Conservation (phyloP, 2,888 invertebrate genomes). For the Temnothorax rugatulus region DNA sequence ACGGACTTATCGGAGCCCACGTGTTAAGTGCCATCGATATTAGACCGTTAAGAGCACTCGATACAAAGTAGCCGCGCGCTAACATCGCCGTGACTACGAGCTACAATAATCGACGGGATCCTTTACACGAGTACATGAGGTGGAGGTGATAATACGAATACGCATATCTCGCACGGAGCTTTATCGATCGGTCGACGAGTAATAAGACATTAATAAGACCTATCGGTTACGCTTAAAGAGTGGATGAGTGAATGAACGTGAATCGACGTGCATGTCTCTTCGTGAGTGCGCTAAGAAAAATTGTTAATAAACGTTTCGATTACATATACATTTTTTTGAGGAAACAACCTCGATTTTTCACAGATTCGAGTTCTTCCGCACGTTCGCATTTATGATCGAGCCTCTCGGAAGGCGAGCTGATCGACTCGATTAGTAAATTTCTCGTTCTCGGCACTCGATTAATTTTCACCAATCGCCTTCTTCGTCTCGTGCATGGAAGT, state of each 20-base stretch:
- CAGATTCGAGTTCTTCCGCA: constrained; percentile 54
- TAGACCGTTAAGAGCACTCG: constrained; percentile 44
- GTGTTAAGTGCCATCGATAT: constrained; percentile 15
- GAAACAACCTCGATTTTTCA: constrained; percentile 45
- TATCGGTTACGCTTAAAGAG: constrained; percentile 30
- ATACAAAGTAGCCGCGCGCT: constrained; percentile 28
- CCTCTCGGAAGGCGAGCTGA: neutral
- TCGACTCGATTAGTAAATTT: neutral
- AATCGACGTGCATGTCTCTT: neutral
- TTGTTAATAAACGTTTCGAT: constrained; percentile 22
- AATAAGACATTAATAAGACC: constrained; percentile 27
- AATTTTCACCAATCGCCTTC: neutral
- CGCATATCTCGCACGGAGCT: constrained; percentile 3
- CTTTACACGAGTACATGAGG: constrained; percentile 26
- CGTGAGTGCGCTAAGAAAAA: constrained; percentile 24
- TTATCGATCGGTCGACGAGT: constrained; percentile 22
- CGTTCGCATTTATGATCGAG: constrained; percentile 26
- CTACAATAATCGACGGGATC: constrained; percentile 10
- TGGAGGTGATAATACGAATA: constrained; percentile 31
- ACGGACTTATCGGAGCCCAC: neutral
- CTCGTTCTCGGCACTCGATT: neutral
- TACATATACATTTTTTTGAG: constrained; percentile 28
- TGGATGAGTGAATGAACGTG: constrained; percentile 18
- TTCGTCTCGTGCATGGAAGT: too few relatives aligned
- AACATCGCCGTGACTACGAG: constrained; percentile 16